phyloP scores from a whole-genome alignment of 2,888 invertebrate genomes.

The Erebia epiphron region DNA sequence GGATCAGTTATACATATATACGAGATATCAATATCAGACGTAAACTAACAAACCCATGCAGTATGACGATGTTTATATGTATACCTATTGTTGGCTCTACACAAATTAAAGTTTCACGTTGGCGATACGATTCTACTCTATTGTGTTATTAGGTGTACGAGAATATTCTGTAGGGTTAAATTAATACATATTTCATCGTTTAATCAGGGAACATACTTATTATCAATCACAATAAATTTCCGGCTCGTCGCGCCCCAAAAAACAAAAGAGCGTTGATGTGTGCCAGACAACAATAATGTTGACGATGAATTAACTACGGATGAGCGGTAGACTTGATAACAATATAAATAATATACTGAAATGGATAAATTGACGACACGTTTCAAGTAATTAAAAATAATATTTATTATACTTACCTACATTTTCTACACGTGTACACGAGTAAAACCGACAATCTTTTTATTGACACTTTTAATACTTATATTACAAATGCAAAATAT shows the following conservation, averaged over 20 bases:
- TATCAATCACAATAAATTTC: not conserved
- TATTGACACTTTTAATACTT: too few species aligned
- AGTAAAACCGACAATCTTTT: too few species aligned
- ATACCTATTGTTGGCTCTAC: not conserved
- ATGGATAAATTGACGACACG: constrained; percentile 2
- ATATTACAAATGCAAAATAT: too few species aligned
- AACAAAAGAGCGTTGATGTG: constrained; percentile 4
- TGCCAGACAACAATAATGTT: not conserved
- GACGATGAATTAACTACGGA: constrained; percentile 9
- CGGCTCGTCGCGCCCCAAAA: not conserved
- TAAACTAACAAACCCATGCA: not conserved
- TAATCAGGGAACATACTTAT: not conserved
- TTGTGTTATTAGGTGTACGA: not conserved
- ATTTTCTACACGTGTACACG: too few species aligned
- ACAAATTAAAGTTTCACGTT: constrained; percentile 9
- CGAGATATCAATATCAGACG: not conserved
- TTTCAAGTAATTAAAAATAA: not conserved
- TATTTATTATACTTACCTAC: too few species aligned
- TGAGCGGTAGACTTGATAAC: not conserved
- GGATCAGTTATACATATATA: too few species aligned
- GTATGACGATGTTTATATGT: not conserved
- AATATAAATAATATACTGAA: not conserved
- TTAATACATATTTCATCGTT: not conserved
- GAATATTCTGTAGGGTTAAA: not conserved
- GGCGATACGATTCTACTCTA: not conserved